Base-by-base conservation (phyloP, 2,113 vertebrate species). In the Synodontis membranacea region DNA sequence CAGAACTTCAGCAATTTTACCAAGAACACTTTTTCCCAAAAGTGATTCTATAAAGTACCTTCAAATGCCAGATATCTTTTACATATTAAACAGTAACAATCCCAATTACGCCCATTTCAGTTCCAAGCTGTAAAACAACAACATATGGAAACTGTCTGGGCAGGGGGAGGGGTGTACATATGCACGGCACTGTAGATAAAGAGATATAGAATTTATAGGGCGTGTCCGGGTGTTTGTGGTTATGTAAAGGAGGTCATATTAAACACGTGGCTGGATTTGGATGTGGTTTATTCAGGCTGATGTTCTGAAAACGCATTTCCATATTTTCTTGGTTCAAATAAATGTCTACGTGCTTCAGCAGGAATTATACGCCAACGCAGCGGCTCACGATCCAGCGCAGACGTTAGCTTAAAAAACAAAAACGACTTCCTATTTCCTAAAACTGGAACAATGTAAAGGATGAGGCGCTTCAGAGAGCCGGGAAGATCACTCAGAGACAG, bases 191-290 rank as follows among this genome's bases (percentile, higher is more conserved):
- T 72, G 37, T 3, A 46, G 70, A 31, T 19, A 10, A 12, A n/a
- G 42, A 62, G 62, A n/a, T 52, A 58, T 14, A 25, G 68, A 21
- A 15, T 7, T n/a, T 9, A 6, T 39, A 23, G 58, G 84, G 75
- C 14, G 11, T 80, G 52, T 23, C 44, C 3, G 1, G 17, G 17
- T 19, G 48, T 34, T 31, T n/a, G 25, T 68, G 64, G 39, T 72
- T 74, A 86, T 83, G 84, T n/a, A 86, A 88, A 88, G 66, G 25
- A 79, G 44, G 14, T 37, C 15, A 46, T 89, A 60, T 46, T 58
- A 44, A 85, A 83, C 44, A 84, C 39, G 78, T 85, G 83, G 79
- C n/a, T 70, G 68, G 60, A 86, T 84, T 82, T 76, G 86, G 80
- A 82, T 86, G 78, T 82, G 89, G 68, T 50, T 75, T 83, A 62